Evolutionary conservation across 2,113 vertebrate genomes (phyloP).

Genomic region (Danio rerio): GRCz12tu NC_133186.1:35749501-35750000

Average conservation of each 20-base stretch:
- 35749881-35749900: neutral
- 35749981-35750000: neutral
- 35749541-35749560: neutral
- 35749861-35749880: slow-evolving; percentile 25
- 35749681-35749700: neutral
- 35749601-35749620: neutral
- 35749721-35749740: neutral
- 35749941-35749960: neutral
- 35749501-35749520: slow-evolving; percentile 15
- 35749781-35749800: slow-evolving; percentile 4
- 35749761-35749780: neutral
- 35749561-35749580: slow-evolving; percentile 9
- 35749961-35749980: slow-evolving; percentile 1
- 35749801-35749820: neutral
- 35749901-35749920: neutral
- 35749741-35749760: slow-evolving; percentile 11
- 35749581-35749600: neutral
- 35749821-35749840: neutral
- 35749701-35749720: neutral
- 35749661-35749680: neutral
- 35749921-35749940: slow-evolving; percentile 15
- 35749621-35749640: neutral
- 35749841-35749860: neutral
- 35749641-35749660: neutral
- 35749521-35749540: neutral